Evolutionary conservation across 2,888 invertebrate genomes (phyloP).

Genomic region (Embidobia sp.): DNA sequence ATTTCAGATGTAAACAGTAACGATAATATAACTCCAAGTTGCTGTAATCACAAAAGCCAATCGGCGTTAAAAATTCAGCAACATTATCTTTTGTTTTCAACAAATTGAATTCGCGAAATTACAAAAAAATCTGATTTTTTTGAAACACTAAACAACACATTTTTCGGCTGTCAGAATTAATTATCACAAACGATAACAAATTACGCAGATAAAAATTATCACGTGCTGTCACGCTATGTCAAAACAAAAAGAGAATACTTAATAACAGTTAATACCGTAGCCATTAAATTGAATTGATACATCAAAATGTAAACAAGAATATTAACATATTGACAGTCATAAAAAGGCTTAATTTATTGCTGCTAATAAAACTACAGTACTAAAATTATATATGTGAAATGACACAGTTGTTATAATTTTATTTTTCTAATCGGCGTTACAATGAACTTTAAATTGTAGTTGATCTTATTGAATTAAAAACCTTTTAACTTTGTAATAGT

Average conservation of each 20-base stretch:
- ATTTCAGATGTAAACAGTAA: neutral
- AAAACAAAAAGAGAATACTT: constrained; percentile 50
- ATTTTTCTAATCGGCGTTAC: constrained; percentile 44
- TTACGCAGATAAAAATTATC: constrained; percentile 50
- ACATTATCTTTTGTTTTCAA: constrained; percentile 5
- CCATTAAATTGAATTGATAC: constrained; percentile 60
- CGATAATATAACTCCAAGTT: constrained; percentile 8
- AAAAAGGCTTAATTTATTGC: constrained; percentile 55
- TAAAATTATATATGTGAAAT: constrained; percentile 41
- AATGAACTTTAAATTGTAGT: constrained; percentile 37
- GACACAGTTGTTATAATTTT: constrained; percentile 53
- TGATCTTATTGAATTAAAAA: constrained; percentile 54
- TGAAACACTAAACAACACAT: constrained; percentile 1
- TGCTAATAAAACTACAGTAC: constrained; percentile 46
- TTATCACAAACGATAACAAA: constrained; percentile 40
- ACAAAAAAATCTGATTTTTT: neutral
- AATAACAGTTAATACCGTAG: constrained; percentile 54
- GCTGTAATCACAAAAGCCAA: neutral
- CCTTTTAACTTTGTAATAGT: constrained; percentile 43
- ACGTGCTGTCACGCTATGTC: constrained; percentile 33
- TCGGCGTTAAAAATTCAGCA: neutral
- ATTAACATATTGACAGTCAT: constrained; percentile 60
- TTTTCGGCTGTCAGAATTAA: constrained; percentile 32
- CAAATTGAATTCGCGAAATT: constrained; percentile 1
- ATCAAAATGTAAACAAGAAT: constrained; percentile 60